phyloP scores from a whole-genome alignment of 2,797 vertebrate genomes.

The Momotus momota region DNA sequence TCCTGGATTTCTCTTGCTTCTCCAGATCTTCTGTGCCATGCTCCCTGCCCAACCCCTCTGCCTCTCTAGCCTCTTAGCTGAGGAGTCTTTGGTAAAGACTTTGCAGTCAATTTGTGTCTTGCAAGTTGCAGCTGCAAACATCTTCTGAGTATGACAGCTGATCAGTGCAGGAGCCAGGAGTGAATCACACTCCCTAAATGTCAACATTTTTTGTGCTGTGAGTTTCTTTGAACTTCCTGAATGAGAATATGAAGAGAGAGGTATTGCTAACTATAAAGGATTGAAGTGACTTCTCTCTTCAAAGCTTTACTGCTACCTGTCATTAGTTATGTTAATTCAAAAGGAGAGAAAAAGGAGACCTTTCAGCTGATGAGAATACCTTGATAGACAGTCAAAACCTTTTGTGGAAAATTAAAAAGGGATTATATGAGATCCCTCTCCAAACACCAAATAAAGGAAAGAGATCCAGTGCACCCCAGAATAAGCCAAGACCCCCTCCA shows the following conservation, averaged over 20 bases:
- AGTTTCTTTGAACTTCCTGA: conserved; percentile 48
- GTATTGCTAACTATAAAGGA: not conserved
- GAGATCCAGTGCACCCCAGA: not conserved
- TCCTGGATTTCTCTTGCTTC: not conserved
- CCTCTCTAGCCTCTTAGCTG: not conserved
- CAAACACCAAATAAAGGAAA: not conserved
- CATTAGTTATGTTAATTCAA: conserved; percentile 12
- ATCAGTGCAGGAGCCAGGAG: not conserved
- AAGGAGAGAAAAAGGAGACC: not conserved
- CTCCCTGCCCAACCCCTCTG: rapidly evolving
- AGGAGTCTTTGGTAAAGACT: not conserved
- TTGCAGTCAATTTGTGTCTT: not conserved
- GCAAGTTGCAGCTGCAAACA: not conserved
- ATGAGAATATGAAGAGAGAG: not conserved
- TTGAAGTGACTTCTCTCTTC: conserved; percentile 5
- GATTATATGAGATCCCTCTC: not conserved
- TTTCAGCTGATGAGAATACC: not conserved
- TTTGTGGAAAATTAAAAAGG: not conserved
- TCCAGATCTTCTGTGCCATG: not conserved
- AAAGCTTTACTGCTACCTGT: conserved; percentile 16
- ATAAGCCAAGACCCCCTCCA: not conserved
- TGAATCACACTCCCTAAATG: not conserved
- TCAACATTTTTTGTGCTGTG: not conserved
- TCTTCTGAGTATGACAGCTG: not conserved
- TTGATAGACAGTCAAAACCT: not conserved